Percentiles rank a stretch among this genome's conserved stretches.
Conservation (phyloP, 2,113 vertebrate species). For the Delphinapterus leucas region DNA sequence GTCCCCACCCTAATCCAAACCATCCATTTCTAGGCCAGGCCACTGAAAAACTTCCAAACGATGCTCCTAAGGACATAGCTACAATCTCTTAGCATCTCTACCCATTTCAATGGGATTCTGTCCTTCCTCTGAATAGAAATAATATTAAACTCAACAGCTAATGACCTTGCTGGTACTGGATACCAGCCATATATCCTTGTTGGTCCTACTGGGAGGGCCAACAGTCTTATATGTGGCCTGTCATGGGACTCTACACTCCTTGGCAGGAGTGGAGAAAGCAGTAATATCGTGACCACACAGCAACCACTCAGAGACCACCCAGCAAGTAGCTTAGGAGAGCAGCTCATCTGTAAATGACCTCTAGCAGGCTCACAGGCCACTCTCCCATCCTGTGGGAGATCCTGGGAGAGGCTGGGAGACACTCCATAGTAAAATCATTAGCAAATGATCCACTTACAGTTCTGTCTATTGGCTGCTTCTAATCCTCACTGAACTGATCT, state of each 20-base stretch:
- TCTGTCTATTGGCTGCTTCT: slow-evolving; percentile 50
- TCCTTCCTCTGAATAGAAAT: slow-evolving; percentile 12
- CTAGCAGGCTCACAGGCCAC: background rate
- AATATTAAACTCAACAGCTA: background rate
- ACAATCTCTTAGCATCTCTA: background rate
- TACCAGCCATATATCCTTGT: background rate
- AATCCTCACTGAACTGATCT: slow-evolving; percentile 34
- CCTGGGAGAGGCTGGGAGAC: background rate
- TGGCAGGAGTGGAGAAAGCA: background rate
- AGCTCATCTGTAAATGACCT: background rate
- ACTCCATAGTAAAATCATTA: background rate
- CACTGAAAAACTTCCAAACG: slow-evolving; percentile 11
- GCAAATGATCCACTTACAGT: background rate
- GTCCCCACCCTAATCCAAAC: background rate
- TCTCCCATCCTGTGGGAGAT: background rate
- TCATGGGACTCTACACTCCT: background rate
- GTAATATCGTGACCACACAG: slow-evolving; percentile 25
- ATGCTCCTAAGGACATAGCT: background rate
- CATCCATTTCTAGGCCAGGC: background rate
- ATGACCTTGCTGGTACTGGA: background rate
- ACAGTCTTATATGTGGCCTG: background rate
- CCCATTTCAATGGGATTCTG: background rate
- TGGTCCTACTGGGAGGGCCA: background rate
- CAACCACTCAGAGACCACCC: slow-evolving; percentile 42
- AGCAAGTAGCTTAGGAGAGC: background rate